These are phyloP conservation scores for Drosophila ohnishii DNA, from an alignment of 1,140 invertebrate genomes.

Conservation along the genomic window DNA sequence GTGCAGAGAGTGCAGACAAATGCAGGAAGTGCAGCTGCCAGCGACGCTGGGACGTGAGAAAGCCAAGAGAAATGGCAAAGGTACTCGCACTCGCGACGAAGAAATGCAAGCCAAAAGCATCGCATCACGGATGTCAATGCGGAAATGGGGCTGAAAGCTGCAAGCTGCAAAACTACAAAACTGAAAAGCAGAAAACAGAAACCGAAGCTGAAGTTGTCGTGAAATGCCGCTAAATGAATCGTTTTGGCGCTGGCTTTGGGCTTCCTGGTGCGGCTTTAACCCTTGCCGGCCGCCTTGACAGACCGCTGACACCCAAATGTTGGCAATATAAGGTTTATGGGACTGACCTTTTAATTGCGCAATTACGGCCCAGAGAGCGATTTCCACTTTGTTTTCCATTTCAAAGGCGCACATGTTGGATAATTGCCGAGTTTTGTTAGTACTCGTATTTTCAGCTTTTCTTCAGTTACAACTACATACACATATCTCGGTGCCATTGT, in stretches of 20 bases:
- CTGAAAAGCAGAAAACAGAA: slow-evolving; percentile 6
- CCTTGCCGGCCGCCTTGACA: slow-evolving; percentile 43
- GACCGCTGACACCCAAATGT: slow-evolving; percentile 30
- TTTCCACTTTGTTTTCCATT: slow-evolving; percentile 46
- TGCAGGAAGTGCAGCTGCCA: slow-evolving; percentile 50
- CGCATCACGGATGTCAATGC: slow-evolving; percentile 72
- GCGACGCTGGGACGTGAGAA: slow-evolving; percentile 60
- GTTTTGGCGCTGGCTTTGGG: slow-evolving; percentile 32
- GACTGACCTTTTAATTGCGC: slow-evolving; percentile 65
- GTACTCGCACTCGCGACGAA: slow-evolving; percentile 41
- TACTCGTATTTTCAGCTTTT: slow-evolving; percentile 25
- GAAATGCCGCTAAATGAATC: slow-evolving; percentile 70
- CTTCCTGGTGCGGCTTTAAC: slow-evolving; percentile 48
- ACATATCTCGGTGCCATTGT: slow-evolving; percentile 38
- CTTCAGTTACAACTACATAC: slow-evolving; percentile 21
- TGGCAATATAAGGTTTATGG: slow-evolving; percentile 23
- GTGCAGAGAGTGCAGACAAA: slow-evolving; percentile 59
- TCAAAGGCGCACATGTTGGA: slow-evolving; percentile 52
- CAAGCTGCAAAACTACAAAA: slow-evolving; percentile 15
- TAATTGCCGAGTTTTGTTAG: slow-evolving; percentile 62
- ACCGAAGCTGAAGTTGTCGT: slow-evolving; percentile 61
- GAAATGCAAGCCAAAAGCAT: slow-evolving; percentile 49
- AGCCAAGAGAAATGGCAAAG: slow-evolving; percentile 74
- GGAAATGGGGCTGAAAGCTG: slow-evolving; percentile 52
- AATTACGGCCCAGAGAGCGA: slow-evolving; percentile 34